These are phyloP conservation scores for Entomyzon cyanotis DNA, from an alignment of 2,113 vertebrate genomes.

Conservation along the genomic window DNA sequence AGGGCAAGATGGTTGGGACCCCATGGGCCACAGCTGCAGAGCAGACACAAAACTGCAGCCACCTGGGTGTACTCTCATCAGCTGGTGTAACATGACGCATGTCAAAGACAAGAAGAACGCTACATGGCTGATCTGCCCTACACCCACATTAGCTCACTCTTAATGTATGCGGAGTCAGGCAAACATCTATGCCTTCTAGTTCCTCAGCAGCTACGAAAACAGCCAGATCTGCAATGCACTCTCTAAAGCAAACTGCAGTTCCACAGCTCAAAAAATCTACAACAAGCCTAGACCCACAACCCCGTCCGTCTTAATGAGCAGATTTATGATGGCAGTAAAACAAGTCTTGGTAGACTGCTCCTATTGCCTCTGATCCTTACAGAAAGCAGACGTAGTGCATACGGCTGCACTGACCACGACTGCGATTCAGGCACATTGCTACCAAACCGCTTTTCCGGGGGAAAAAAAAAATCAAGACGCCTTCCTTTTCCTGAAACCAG, in stretches of 20 bases:
- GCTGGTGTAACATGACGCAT: background rate
- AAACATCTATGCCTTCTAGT: background rate
- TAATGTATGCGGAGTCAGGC: conserved; percentile 41
- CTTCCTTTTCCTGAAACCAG: background rate
- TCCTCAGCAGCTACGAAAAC: background rate
- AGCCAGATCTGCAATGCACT: background rate
- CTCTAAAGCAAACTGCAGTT: background rate
- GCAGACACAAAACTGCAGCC: background rate
- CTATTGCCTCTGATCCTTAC: background rate
- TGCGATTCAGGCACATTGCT: background rate
- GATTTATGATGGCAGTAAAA: background rate
- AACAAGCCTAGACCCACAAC: background rate
- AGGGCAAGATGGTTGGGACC: background rate
- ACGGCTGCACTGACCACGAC: background rate
- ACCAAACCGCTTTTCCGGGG: background rate
- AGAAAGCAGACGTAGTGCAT: background rate
- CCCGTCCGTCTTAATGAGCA: background rate
- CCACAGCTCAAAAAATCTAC: background rate
- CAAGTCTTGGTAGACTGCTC: background rate
- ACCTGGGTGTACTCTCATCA: background rate
- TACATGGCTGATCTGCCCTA: background rate
- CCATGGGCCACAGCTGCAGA: background rate
- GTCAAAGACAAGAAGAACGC: background rate
- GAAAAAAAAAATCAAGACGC: background rate
- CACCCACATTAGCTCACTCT: conserved; percentile 2